Evolutionary conservation across 2,113 vertebrate species (phyloP).

Genomic region (Pheucticus melanocephalus): DNA sequence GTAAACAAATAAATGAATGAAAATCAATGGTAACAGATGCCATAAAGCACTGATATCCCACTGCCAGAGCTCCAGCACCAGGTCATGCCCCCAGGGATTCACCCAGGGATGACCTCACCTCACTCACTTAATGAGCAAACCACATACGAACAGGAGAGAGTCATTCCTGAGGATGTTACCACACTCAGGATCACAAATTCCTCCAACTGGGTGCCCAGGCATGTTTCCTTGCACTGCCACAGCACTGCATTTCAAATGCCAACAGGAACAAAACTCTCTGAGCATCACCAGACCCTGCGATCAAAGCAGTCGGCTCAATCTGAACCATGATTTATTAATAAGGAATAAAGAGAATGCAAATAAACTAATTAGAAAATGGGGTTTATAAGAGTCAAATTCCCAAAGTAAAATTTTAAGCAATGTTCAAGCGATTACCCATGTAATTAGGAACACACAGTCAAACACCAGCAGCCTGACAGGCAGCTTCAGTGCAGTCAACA

Average conservation of each 20-base stretch:
- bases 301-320: constrained; percentile 53
- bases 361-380: constrained; percentile 59
- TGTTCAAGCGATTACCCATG: constrained; percentile 62
- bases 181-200: not conserved
- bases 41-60: not conserved
- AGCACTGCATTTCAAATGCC: not conserved
- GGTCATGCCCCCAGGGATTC: not conserved
- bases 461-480: not conserved
- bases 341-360: constrained; percentile 72
- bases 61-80: not conserved
- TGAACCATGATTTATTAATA: constrained; percentile 71
- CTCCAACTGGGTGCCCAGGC: not conserved
- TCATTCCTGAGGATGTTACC: not conserved
- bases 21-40: not conserved
- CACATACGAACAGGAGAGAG: not conserved
- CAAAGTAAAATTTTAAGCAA: constrained; percentile 70
- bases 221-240: not conserved
- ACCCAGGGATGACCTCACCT: not conserved
- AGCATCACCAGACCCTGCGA: constrained; percentile 2
- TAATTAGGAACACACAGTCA: constrained; percentile 63
- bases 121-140: not conserved
- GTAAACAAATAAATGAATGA: not conserved
- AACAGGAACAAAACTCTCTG: not conserved
- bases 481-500: not conserved
- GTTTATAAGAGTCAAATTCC: constrained; percentile 67